These are phyloP conservation scores for Crocallis elinguaria DNA, from an alignment of 2,888 invertebrate genomes.

Conservation along the genomic window DNA sequence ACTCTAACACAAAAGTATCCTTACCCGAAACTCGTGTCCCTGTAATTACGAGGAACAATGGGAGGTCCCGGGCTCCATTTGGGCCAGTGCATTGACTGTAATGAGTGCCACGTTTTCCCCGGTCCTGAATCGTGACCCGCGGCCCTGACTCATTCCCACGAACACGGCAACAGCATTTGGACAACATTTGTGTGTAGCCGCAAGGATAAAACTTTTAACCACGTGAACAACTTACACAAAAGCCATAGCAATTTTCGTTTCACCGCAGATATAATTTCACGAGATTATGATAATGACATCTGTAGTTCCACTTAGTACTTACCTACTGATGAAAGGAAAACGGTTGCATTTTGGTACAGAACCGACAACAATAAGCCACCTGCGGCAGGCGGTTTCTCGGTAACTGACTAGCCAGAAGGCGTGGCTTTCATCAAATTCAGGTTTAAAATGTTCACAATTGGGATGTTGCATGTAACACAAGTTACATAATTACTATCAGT, in stretches of 20 bases:
- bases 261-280: slow-evolving; percentile 43
- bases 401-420: slow-evolving; percentile 30
- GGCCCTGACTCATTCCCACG: slow-evolving; percentile 57
- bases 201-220: slow-evolving; percentile 43
- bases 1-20: slow-evolving; percentile 27
- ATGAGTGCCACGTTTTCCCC: slow-evolving; percentile 59
- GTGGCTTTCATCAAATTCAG: background rate
- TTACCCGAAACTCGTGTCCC: slow-evolving; percentile 37
- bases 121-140: slow-evolving; percentile 57
- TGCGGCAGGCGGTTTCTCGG: slow-evolving; percentile 40
- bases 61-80: slow-evolving; percentile 40
- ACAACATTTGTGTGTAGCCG: slow-evolving; percentile 46
- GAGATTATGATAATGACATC: slow-evolving; percentile 43
- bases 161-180: slow-evolving; percentile 48
- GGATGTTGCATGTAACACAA: no score
- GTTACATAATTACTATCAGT: no score
- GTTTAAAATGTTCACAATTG: background rate
- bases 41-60: slow-evolving; percentile 53
- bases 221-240: slow-evolving; percentile 47
- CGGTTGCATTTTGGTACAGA: slow-evolving; percentile 22
- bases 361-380: slow-evolving; percentile 29
- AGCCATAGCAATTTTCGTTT: slow-evolving; percentile 47
- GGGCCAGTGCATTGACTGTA: slow-evolving; percentile 48
- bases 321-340: slow-evolving; percentile 14
- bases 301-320: slow-evolving; percentile 11